Conservation (phyloP, 2,888 invertebrate genomes). For the Epinotia ramella region DNA sequence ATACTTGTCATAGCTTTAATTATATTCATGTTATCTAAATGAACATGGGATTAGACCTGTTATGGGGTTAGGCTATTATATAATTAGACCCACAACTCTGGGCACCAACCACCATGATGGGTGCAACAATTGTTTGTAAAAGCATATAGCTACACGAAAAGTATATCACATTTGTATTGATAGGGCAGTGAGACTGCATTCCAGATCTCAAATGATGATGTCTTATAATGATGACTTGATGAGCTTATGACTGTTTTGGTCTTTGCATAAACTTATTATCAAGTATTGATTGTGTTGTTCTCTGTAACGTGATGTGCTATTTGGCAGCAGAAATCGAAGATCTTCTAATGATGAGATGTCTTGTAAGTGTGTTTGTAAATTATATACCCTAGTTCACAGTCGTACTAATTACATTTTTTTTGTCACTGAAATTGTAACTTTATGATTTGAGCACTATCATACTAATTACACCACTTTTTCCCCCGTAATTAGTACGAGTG, state of each 20-base stretch:
- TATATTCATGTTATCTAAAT: slow-evolving; percentile 28
- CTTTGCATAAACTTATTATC: slow-evolving; percentile 8
- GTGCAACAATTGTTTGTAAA: slow-evolving; percentile 16
- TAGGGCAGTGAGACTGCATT: slow-evolving; percentile 24
- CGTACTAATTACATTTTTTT: too few species aligned
- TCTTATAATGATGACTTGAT: slow-evolving; percentile 10
- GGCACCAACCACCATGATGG: slow-evolving; percentile 9
- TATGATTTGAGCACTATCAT: too few species aligned
- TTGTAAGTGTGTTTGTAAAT: slow-evolving; percentile 7
- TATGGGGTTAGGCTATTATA: slow-evolving; percentile 22
- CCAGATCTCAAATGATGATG: slow-evolving; percentile 20
- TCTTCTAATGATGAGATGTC: neutral
- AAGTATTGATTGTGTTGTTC: slow-evolving; percentile 5
- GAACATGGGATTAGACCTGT: slow-evolving; percentile 28
- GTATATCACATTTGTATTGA: slow-evolving; percentile 21
- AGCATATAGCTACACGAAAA: slow-evolving; percentile 1
- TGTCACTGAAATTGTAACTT: too few species aligned
- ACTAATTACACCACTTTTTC: too few species aligned
- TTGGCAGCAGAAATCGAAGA: slow-evolving; percentile 20
- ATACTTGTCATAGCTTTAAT: slow-evolving; percentile 47
- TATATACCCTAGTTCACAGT: too few species aligned
- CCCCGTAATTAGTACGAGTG: too few species aligned
- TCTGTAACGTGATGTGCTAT: slow-evolving; percentile 11
- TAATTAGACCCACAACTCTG: slow-evolving; percentile 1
- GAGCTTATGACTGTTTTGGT: slow-evolving; percentile 13